Percentiles rank a stretch among this genome's conserved stretches.
phyloP scores from a whole-genome alignment of 2,797 vertebrate genomes.

The Kryptopterus vitreolus region DNA sequence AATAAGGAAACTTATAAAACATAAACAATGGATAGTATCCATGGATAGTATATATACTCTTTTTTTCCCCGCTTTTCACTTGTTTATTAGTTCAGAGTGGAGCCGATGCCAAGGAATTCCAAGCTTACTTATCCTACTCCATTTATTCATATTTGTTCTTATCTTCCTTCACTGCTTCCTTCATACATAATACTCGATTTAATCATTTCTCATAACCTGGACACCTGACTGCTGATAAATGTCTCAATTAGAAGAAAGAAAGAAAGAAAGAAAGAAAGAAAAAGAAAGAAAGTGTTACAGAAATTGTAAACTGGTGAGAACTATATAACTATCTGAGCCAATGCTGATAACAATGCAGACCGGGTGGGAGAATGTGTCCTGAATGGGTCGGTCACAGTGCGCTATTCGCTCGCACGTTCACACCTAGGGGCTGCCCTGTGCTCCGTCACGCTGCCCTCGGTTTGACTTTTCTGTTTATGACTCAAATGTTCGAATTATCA shows the following conservation, averaged over 20 bases:
- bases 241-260: not conserved
- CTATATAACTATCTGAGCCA: not conserved
- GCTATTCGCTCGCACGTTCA: not conserved
- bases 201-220: not conserved
- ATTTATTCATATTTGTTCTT: not conserved
- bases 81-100: not conserved
- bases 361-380: not conserved
- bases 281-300: not conserved
- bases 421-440: not conserved
- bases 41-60: no score
- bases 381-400: not conserved
- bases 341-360: not conserved
- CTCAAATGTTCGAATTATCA: not conserved
- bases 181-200: not conserved
- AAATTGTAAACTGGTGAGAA: conserved; percentile 1
- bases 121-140: not conserved
- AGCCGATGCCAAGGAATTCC: not conserved
- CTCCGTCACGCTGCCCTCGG: not conserved
- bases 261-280: no score
- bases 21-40: no score
- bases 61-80: not conserved
- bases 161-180: not conserved
- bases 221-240: conserved; percentile 1
- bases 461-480: not conserved
- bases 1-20: no score